These are phyloP conservation scores for Telmatochromis sp. DNA, from an alignment of 2,113 vertebrate species.

Conservation along the genomic window DNA sequence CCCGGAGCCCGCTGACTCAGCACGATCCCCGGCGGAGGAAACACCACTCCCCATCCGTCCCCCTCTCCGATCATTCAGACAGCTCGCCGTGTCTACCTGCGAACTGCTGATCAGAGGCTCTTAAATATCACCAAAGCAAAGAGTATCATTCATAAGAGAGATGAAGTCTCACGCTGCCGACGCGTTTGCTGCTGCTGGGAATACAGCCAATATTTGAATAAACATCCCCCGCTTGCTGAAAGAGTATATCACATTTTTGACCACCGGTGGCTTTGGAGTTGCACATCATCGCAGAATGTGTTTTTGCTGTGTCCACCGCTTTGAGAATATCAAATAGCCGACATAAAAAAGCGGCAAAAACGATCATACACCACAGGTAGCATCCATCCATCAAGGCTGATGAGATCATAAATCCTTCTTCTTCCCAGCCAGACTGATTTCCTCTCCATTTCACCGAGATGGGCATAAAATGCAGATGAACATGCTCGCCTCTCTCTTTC, in stretches of 20 bases:
- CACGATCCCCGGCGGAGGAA: neutral
- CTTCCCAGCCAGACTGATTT: conserved; percentile 31
- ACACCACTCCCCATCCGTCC: neutral
- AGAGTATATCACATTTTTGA: conserved; percentile 1
- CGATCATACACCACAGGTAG: conserved; percentile 13
- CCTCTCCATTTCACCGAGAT: conserved; percentile 38
- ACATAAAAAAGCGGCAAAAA: conserved; percentile 8
- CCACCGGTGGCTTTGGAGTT: neutral
- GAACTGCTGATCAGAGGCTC: conserved; percentile 58
- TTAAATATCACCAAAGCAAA: conserved; percentile 60
- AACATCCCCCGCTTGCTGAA: neutral
- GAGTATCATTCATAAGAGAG: conserved; percentile 44
- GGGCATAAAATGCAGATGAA: conserved; percentile 58
- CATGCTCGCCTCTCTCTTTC: neutral
- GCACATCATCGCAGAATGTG: neutral
- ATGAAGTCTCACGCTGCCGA: conserved; percentile 3
- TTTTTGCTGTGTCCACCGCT: neutral
- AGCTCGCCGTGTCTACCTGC: conserved; percentile 23
- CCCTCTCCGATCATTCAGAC: conserved; percentile 25
- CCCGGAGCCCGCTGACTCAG: conserved; percentile 59
- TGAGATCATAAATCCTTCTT: conserved; percentile 54
- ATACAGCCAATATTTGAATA: conserved; percentile 27
- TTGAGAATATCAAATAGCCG: conserved; percentile 8
- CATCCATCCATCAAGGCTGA: conserved; percentile 41
- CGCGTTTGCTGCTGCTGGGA: conserved; percentile 6